phyloP scores from a whole-genome alignment of 2,113 vertebrate genomes.

The Platycercus adscitus region DNA sequence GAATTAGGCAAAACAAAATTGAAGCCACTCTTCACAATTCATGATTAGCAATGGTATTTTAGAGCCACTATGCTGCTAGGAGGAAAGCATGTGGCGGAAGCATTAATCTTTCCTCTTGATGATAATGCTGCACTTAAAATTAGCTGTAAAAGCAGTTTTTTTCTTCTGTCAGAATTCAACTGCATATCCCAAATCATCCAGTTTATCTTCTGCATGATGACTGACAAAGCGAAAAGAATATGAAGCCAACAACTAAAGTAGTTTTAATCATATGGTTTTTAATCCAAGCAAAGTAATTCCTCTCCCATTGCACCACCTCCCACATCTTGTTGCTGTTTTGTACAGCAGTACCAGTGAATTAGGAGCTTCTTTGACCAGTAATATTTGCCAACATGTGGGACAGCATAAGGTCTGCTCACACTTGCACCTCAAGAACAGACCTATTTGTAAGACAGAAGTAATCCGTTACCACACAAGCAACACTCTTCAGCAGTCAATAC shows the following conservation, averaged over 20 bases:
- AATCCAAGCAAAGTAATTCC: background rate
- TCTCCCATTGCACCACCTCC: background rate
- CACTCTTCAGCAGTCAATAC: background rate
- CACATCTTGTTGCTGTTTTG: background rate
- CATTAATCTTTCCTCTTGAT: background rate
- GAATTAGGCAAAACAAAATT: background rate
- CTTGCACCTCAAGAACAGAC: background rate
- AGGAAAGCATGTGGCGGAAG: background rate
- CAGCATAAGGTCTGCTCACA: background rate
- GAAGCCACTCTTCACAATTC: background rate
- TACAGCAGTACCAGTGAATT: background rate
- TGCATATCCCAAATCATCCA: background rate
- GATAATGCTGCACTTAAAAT: background rate
- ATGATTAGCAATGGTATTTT: background rate
- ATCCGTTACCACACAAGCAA: background rate
- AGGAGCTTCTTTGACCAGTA: background rate
- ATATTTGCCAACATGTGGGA: background rate
- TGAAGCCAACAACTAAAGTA: background rate
- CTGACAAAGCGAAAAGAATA: background rate
- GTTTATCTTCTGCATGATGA: background rate
- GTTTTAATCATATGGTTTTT: background rate
- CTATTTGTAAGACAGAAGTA: background rate
- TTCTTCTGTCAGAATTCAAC: background rate
- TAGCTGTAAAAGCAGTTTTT: background rate
- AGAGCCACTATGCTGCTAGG: background rate